These are phyloP conservation scores for Excalfactoria chinensis DNA, from an alignment of 2,113 vertebrate species.

Conservation along the genomic window DNA sequence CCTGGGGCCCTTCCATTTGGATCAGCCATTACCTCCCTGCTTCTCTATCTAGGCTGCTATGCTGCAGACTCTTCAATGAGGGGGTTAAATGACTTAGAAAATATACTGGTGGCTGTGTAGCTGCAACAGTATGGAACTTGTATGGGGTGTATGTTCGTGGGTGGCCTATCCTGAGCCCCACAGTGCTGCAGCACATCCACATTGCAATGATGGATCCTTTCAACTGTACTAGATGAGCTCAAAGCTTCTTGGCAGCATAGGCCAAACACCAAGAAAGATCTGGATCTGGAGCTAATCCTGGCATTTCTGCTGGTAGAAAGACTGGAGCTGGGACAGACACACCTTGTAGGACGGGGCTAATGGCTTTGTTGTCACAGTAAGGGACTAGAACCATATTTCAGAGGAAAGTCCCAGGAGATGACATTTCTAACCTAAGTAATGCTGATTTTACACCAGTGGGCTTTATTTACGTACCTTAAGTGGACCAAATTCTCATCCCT, in stretches of 20 bases:
- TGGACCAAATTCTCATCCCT: not conserved
- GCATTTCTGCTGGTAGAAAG: not conserved
- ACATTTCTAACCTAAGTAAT: not conserved
- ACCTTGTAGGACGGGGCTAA: not conserved
- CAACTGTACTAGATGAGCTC: not conserved
- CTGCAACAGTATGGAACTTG: not conserved
- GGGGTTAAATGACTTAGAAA: not conserved
- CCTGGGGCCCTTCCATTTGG: not conserved
- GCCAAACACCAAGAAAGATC: not conserved
- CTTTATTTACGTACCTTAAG: not conserved
- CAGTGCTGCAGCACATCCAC: not conserved
- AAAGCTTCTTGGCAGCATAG: rapidly evolving
- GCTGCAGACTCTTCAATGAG: not conserved
- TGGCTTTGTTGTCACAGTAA: not conserved
- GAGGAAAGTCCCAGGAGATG: not conserved
- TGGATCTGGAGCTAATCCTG: not conserved
- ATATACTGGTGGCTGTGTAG: not conserved
- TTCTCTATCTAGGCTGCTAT: not conserved
- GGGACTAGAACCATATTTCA: not conserved
- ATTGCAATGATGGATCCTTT: not conserved
- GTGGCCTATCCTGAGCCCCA: not conserved
- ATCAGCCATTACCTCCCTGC: not conserved
- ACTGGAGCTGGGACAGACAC: not conserved
- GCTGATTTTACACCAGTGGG: not conserved
- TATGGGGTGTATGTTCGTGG: not conserved